Conservation (phyloP, 2,888 invertebrate genomes). For the Lasioglossum figueresi region DNA sequence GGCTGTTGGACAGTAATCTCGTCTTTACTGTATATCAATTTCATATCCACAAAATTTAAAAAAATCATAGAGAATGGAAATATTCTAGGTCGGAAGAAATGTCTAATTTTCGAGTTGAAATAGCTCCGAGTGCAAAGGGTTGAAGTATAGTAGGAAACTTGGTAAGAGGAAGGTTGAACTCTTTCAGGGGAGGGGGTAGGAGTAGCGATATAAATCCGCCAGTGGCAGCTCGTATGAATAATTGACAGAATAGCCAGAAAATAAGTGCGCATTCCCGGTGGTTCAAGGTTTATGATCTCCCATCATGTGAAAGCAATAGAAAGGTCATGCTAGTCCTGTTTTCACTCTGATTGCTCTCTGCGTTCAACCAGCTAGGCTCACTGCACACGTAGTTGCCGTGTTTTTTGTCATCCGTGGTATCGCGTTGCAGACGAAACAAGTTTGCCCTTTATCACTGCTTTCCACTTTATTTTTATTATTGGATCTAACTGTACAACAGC, state of each 20-base stretch:
- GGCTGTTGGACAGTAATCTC: no score
- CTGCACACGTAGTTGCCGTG: not conserved
- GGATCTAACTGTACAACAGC: not conserved
- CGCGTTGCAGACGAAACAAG: conserved; percentile 1
- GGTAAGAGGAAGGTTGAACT: no score
- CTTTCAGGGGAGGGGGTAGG: no score
- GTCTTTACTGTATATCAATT: no score
- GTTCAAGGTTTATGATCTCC: not conserved
- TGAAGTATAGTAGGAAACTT: no score
- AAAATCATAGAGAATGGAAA: no score
- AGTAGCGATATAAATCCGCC: no score
- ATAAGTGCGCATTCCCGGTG: conserved; percentile 3
- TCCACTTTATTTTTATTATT: not conserved
- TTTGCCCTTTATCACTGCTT: not conserved
- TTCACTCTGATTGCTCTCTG: conserved; percentile 28
- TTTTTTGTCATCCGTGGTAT: not conserved
- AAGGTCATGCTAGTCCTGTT: conserved; percentile 11
- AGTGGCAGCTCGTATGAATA: conserved; percentile 19
- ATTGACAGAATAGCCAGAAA: conserved; percentile 15
- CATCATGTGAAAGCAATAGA: conserved; percentile 15
- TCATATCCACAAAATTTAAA: no score
- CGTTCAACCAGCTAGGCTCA: not conserved
- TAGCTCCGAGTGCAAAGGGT: no score
- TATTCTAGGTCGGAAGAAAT: no score
- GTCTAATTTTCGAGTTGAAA: no score